Conservation (phyloP, 2,888 invertebrate genomes). For the Scelioninae gen. 1 region DNA sequence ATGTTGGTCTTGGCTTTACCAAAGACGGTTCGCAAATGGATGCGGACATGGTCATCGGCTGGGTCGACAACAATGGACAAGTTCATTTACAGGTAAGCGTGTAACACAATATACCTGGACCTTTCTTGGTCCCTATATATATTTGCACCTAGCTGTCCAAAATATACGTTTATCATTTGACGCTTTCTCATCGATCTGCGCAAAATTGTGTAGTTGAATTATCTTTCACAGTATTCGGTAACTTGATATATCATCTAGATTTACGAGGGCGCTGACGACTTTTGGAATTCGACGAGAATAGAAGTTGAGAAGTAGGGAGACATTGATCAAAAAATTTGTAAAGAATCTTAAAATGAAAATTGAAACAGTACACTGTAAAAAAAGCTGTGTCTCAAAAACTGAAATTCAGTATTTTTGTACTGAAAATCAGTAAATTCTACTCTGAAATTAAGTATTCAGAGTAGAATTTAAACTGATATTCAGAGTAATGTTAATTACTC, state of each 20-base stretch:
- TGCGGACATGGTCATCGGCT: conserved; percentile 94
- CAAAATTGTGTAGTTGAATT: conserved; percentile 56
- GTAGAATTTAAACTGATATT: too few relatives aligned
- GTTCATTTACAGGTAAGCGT: conserved; percentile 92
- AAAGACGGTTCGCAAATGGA: conserved; percentile 91
- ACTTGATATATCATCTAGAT: conserved; percentile 37
- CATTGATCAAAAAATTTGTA: not conserved
- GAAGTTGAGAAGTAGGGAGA: not conserved
- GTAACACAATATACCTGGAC: conserved; percentile 27
- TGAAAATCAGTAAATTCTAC: too few relatives aligned
- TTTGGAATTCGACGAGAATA: not conserved
- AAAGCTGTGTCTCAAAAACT: too few relatives aligned
- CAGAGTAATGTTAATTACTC: too few relatives aligned
- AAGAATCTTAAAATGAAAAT: too few relatives aligned
- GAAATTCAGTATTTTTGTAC: too few relatives aligned
- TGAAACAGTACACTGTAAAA: too few relatives aligned
- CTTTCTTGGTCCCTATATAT: not conserved
- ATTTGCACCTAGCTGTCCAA: conserved; percentile 14
- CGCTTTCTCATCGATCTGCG: conserved; percentile 46
- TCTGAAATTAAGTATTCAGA: too few relatives aligned
- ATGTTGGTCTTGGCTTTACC: conserved; percentile 94
- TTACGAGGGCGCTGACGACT: conserved; percentile 42
- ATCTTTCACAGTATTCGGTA: conserved; percentile 44
- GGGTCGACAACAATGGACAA: conserved; percentile 92
- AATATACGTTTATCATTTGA: conserved; percentile 44